A percentile compares a stretch with the other conserved stretches of the same genome.
Conservation (phyloP, 1,140 invertebrate genomes). For the Neodiprion lecontei region DNA sequence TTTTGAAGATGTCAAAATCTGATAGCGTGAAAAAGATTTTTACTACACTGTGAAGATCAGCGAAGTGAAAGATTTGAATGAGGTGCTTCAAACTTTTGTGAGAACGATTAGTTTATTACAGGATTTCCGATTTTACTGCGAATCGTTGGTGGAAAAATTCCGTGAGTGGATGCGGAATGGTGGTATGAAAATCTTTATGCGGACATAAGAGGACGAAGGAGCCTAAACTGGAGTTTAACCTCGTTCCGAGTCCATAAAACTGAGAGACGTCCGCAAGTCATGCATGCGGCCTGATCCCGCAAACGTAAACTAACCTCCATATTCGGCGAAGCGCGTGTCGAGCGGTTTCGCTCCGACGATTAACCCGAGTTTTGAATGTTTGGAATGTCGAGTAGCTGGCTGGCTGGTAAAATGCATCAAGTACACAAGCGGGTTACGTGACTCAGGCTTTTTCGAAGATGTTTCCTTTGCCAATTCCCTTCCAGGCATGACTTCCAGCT, state of each 20-base stretch:
- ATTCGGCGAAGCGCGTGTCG: slow-evolving; percentile 37
- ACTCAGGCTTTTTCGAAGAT: background rate
- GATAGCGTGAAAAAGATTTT: no score
- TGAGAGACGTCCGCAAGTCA: background rate
- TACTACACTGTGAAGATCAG: no score
- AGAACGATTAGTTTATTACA: no score
- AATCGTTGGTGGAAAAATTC: no score
- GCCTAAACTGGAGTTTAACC: no score
- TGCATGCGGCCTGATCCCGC: background rate
- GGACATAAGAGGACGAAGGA: no score
- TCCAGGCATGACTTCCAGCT: background rate
- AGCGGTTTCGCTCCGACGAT: slow-evolving; percentile 49
- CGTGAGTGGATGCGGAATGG: no score
- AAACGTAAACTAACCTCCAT: slow-evolving; percentile 18
- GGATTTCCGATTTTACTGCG: no score
- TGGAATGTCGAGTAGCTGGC: slow-evolving; percentile 42
- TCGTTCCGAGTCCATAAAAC: background rate
- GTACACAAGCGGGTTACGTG: slow-evolving; percentile 21
- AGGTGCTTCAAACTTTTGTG: no score
- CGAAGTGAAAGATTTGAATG: no score
- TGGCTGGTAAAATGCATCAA: slow-evolving; percentile 44
- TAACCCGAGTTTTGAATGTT: slow-evolving; percentile 56
- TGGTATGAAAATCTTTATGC: no score
- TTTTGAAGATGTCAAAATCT: no score
- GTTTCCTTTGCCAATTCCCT: background rate